These are phyloP conservation scores for Poeciliopsis retropinna DNA, from an alignment of 2,113 vertebrate species.

Conservation along the genomic window DNA sequence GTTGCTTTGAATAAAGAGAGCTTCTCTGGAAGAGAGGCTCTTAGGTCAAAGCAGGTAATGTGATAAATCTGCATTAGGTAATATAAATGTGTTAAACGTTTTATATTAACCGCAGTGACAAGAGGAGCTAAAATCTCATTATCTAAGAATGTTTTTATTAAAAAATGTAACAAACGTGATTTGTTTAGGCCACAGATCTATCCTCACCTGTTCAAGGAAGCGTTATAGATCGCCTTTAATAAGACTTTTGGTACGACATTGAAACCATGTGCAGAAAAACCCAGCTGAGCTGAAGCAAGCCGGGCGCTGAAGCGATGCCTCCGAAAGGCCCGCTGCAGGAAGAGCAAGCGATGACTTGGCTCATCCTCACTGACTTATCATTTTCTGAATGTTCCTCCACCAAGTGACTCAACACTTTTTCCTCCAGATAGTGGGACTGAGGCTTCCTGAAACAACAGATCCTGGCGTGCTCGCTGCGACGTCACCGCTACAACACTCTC, in stretches of 20 bases:
- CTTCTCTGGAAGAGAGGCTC: no score
- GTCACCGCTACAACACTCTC: slow-evolving; percentile 34
- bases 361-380: slow-evolving; percentile 64
- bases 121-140: no score
- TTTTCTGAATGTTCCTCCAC: slow-evolving; percentile 36
- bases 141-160: no score
- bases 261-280: slow-evolving; percentile 28
- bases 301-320: slow-evolving; percentile 37
- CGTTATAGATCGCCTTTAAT: neutral
- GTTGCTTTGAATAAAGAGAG: no score
- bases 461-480: slow-evolving; percentile 29
- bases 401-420: slow-evolving; percentile 72
- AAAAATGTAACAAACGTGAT: no score
- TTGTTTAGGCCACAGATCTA: no score
- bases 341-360: slow-evolving; percentile 69
- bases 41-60: no score
- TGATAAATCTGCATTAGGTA: no score
- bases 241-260: slow-evolving; percentile 45
- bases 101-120: no score
- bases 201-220: no score
- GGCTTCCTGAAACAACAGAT: slow-evolving; percentile 49
- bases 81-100: no score
- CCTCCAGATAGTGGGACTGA: slow-evolving; percentile 63
- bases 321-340: slow-evolving; percentile 50
- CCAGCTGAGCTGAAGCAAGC: slow-evolving; percentile 35